Percentiles rank a stretch among this genome's conserved stretches.
These are phyloP conservation scores for Neoscelio sp. DNA, from an alignment of 2,888 invertebrate species.

Conservation along the genomic window DNA sequence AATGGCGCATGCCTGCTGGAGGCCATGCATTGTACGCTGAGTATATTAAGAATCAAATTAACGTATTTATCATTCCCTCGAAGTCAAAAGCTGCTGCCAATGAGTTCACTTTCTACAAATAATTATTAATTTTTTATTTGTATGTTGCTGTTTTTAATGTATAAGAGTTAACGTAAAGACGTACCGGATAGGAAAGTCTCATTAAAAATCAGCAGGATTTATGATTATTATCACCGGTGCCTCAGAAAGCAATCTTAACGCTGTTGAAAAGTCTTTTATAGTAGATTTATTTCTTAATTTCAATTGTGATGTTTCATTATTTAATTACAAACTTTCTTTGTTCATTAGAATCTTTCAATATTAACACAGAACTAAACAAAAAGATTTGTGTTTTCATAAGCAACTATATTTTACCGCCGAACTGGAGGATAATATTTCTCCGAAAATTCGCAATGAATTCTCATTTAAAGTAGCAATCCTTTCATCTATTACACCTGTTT, in stretches of 20 bases:
- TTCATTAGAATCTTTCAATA: constrained; percentile 25
- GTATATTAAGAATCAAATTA: constrained; percentile 14
- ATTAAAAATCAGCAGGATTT: no score
- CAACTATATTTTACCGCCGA: constrained; percentile 58
- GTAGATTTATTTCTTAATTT: no score
- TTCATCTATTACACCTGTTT: constrained; percentile 73
- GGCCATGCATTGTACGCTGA: constrained; percentile 20
- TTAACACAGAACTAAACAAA: constrained; percentile 53
- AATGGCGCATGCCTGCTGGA: constrained; percentile 69
- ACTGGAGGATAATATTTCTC: constrained; percentile 58
- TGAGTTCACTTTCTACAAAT: no score
- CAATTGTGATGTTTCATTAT: no score
- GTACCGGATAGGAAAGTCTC: no score
- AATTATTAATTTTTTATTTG: no score
- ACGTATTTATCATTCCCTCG: background rate
- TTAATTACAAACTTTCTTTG: background rate
- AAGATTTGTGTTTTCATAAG: constrained; percentile 44
- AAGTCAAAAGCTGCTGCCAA: no score
- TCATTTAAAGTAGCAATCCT: constrained; percentile 67
- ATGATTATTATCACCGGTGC: no score
- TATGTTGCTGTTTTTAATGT: no score
- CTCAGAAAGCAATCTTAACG: no score
- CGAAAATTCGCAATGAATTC: constrained; percentile 67
- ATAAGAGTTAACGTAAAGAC: no score
- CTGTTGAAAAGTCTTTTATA: no score